These are phyloP conservation scores for Marcusenius ussheri DNA, from an alignment of 2,113 vertebrate species.

Conservation along the genomic window DNA sequence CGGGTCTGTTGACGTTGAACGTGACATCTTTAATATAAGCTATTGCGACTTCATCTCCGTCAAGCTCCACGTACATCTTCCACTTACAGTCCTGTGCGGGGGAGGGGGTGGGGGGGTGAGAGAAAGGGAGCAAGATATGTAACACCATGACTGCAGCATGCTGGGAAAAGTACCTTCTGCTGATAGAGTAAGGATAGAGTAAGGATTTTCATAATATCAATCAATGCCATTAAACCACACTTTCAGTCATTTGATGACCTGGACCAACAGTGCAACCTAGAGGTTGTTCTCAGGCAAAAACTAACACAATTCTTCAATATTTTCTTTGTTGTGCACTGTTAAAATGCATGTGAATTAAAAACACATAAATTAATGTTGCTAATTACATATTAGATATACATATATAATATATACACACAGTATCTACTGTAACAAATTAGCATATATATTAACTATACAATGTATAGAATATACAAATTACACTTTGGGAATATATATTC, in stretches of 20 bases:
- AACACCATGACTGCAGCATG: not conserved
- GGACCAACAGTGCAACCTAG: slow-evolving; percentile 69
- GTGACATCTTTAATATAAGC: slow-evolving; percentile 96
- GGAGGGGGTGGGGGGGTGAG: slow-evolving; percentile 32
- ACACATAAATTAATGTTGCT: not conserved
- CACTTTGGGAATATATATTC: not conserved
- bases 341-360: not conserved
- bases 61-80: slow-evolving; percentile 98
- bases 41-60: slow-evolving; percentile 90
- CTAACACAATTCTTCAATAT: not conserved
- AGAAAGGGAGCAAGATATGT: not conserved
- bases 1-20: slow-evolving; percentile 80
- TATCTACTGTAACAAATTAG: not conserved
- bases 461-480: not conserved
- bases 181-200: no score
- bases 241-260: slow-evolving; percentile 20
- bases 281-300: slow-evolving; percentile 42
- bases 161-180: not conserved
- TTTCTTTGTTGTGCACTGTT: not conserved
- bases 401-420: not conserved
- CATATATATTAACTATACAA: not conserved
- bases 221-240: not conserved
- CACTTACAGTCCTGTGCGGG: slow-evolving; percentile 92
- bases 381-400: not conserved
- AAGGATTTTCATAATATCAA: not conserved